Base-by-base conservation (phyloP, 23 tunicate genomes). In the Trididemnum nubilum region DNA sequence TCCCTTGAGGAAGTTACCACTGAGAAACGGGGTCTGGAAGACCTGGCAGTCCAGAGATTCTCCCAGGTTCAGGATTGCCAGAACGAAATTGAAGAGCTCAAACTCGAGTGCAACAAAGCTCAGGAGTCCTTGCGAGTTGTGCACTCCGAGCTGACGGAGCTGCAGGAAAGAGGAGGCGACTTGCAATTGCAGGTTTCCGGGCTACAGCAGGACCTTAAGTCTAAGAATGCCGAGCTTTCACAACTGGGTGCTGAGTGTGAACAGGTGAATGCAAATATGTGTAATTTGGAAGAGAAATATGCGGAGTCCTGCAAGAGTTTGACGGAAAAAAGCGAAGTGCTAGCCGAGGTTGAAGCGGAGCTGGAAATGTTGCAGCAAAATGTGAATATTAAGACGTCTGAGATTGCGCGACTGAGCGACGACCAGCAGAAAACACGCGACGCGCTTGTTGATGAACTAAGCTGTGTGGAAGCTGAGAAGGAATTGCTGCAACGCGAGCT, bases 1-100 rank as follows among this genome's bases (percentile, higher is more conserved):
- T 28, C 85, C 29, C 44, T 81, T 22, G 65, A 69, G 36, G 78
- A 66, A 4, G 19, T 70, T n/a, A 7, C 15, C 4, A 33, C 24
- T 23, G 85, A 81, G 38, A 81, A 81, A 40, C 29, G 15, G 4
- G 9, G n/a, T 9, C 12, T 65, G 37, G 24, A 36, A 36, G 59
- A 73, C 19, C 79, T 73, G 2, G 79, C 79, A 2, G 79, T 36
- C 9, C 12, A 9, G 4, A 36, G 79, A 18, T 9, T 36, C 59
- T 22, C 9, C 2, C 22, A 5, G 30, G 24, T 73, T 2, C 59
- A 23, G 21, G 60, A 73, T n/a, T 39, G 30, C 60, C 9, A 73
- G 28, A 29, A 73, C 2, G 59, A 73, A 24, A 33, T 67, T 32
- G 38, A 67, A 38, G 7, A 33, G 25, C 38, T 67, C 4, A n/a